Evolutionary conservation across 1,140 invertebrate species (phyloP).

Genomic region (Drosophila pectinifera): DNA sequence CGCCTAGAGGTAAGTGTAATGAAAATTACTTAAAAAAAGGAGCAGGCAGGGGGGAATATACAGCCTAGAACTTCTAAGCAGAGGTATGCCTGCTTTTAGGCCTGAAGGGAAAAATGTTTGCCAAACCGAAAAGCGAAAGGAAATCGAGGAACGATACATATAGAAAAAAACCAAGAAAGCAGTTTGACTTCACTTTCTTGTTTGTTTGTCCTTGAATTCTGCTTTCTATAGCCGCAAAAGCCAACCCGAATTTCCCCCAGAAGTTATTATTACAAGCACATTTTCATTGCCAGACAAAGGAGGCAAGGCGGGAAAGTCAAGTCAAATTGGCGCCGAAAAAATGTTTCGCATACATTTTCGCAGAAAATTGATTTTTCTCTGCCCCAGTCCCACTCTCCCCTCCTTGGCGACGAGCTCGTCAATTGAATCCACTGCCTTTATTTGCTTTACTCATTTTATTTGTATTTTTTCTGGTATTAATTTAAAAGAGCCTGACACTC

Average conservation of each 20-base stretch:
- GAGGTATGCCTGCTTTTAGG: constrained; percentile 36
- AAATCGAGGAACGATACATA: constrained; percentile 13
- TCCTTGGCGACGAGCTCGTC: constrained; percentile 44
- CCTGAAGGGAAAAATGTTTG: constrained; percentile 49
- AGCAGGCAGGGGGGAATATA: constrained; percentile 11
- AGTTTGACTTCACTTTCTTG: constrained; percentile 72
- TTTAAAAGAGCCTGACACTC: constrained; percentile 33
- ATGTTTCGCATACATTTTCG: constrained; percentile 52
- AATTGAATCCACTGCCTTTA: constrained; percentile 80
- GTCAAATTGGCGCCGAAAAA: constrained; percentile 60
- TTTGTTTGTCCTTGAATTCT: constrained; percentile 81
- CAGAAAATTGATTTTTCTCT: constrained; percentile 70
- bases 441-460: constrained; percentile 64
- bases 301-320: constrained; percentile 11
- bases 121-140: constrained; percentile 23
- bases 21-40: constrained; percentile 64
- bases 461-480: constrained; percentile 30
- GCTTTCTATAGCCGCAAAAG: constrained; percentile 28
- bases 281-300: constrained; percentile 69
- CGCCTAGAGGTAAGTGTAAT: constrained; percentile 53
- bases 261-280: constrained; percentile 79
- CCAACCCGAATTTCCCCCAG: constrained; percentile 30
- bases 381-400: neutral
- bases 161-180: constrained; percentile 27
- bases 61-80: constrained; percentile 70